phyloP scores from a whole-genome alignment of 2,888 invertebrate genomes.

The Blastobasis adustella region DNA sequence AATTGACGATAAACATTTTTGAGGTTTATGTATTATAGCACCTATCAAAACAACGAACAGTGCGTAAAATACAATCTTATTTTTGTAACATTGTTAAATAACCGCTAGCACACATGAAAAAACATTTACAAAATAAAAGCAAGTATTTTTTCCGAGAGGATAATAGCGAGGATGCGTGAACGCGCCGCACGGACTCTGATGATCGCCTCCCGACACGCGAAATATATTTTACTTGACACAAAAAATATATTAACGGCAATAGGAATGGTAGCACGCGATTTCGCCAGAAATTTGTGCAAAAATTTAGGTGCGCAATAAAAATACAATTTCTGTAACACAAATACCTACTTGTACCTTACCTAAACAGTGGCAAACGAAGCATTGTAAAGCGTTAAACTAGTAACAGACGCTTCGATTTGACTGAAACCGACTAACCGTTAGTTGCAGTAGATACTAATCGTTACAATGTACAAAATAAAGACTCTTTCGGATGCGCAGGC shows the following conservation, averaged over 20 bases:
- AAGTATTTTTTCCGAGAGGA: background rate
- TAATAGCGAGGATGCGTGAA: background rate
- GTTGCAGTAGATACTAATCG: no score
- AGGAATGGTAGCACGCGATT: background rate
- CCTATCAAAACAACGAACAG: background rate
- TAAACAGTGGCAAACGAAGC: background rate
- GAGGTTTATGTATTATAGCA: background rate
- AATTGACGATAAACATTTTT: background rate
- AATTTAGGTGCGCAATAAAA: background rate
- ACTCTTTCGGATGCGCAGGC: no score
- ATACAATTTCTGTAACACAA: background rate
- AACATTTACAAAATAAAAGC: background rate
- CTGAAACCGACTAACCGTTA: no score
- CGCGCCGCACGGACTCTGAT: background rate
- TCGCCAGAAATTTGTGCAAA: background rate
- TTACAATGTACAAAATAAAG: no score
- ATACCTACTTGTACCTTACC: background rate
- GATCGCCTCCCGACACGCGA: background rate
- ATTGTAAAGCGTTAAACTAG: background rate
- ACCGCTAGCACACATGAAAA: no score
- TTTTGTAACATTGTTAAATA: background rate
- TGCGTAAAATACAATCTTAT: background rate
- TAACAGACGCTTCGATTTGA: no score
- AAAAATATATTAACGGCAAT: background rate
- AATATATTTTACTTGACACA: background rate